A percentile compares a stretch with the other conserved stretches of the same genome.
Conservation (phyloP, 2,113 vertebrate species). For the Ovis aries region DNA sequence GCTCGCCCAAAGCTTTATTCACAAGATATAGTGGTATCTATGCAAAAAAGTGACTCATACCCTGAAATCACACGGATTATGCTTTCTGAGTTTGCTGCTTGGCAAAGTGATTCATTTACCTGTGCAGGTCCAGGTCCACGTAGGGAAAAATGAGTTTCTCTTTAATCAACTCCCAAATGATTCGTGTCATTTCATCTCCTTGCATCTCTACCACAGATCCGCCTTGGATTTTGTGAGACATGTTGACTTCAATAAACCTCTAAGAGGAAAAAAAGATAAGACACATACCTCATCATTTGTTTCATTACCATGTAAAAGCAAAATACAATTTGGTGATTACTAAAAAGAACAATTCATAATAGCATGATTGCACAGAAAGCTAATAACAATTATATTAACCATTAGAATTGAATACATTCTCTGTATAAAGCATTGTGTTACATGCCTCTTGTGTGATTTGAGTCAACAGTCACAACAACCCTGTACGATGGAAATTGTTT, state of each 20-base stretch:
- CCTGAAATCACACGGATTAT: background rate
- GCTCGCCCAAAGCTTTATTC: background rate
- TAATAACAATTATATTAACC: background rate
- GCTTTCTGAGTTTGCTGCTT: background rate
- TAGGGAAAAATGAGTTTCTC: slow-evolving; percentile 97
- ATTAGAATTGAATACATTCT: background rate
- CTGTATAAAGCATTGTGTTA: background rate
- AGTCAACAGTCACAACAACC: background rate
- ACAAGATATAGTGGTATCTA: background rate
- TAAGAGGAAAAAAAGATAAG: background rate
- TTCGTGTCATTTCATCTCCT: slow-evolving; percentile 98
- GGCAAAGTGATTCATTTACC: slow-evolving; percentile 78
- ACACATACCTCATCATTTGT: background rate
- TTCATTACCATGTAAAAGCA: slow-evolving; percentile 6
- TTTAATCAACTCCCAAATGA: slow-evolving; percentile 99
- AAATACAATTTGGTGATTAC: slow-evolving; percentile 18
- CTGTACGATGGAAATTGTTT: background rate
- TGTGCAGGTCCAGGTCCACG: slow-evolving; percentile 94
- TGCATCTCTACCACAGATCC: slow-evolving; percentile 98
- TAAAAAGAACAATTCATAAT: background rate
- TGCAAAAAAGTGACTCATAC: background rate
- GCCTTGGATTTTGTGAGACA: slow-evolving; percentile 93
- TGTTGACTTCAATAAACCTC: slow-evolving; percentile 77
- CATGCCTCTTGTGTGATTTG: background rate
- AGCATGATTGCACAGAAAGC: background rate